Conservation (phyloP, 2,797 vertebrate genomes). For the Catharus ustulatus region DNA sequence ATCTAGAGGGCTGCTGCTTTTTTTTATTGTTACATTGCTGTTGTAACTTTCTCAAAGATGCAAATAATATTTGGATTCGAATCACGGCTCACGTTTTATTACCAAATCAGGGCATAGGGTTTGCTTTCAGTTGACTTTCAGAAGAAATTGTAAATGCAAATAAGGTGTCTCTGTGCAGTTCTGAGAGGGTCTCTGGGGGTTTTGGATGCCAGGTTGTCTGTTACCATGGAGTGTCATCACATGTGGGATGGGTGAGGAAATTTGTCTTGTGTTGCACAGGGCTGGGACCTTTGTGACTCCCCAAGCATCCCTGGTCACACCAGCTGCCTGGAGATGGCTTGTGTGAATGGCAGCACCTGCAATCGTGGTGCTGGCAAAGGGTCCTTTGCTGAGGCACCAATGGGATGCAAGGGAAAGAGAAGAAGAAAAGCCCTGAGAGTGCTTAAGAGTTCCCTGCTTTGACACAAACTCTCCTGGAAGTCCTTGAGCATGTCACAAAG, state of each 20-base stretch:
- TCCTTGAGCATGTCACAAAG: neutral
- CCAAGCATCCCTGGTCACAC: neutral
- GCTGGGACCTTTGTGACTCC: neutral
- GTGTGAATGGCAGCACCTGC: neutral
- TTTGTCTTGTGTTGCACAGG: neutral
- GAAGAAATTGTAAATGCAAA: neutral
- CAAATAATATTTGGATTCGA: neutral
- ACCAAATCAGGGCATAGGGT: neutral
- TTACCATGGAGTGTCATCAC: neutral
- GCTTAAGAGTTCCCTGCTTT: neutral
- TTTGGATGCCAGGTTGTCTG: neutral
- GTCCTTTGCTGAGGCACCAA: neutral
- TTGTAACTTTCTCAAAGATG: neutral
- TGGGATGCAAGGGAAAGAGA: too few species aligned
- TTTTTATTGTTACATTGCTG: neutral
- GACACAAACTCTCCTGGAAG: neutral
- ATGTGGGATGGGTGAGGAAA: neutral
- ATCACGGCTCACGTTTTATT: neutral
- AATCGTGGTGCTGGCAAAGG: neutral
- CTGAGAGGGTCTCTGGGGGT: neutral
- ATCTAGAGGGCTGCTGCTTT: neutral
- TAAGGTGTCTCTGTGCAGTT: neutral
- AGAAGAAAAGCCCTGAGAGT: neutral
- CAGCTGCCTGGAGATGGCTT: neutral
- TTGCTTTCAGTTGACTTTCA: neutral